Percentiles rank a stretch among this genome's conserved stretches.
phyloP scores from a whole-genome alignment of 2,113 vertebrate genomes.

The Rhinolophus ferrumequinum region DNA sequence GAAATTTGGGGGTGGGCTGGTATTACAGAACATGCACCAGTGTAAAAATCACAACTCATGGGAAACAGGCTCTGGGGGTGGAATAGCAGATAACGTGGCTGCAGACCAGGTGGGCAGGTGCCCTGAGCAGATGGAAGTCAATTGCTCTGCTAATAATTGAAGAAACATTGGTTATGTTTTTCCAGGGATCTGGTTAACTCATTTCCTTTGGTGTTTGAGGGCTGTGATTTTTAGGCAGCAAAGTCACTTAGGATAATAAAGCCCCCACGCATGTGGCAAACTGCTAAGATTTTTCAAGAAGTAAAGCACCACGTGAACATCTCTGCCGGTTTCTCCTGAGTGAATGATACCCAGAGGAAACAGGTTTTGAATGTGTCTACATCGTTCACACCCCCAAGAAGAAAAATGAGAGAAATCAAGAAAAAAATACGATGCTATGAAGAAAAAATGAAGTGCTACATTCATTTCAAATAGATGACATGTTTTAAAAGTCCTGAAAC shows the following conservation, averaged over 20 bases:
- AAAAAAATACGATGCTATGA: neutral
- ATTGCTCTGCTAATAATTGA: slow-evolving; percentile 47
- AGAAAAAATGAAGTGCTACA: neutral
- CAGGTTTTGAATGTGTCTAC: slow-evolving; percentile 36
- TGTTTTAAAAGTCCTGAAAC: neutral
- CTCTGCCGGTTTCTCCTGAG: slow-evolving; percentile 7
- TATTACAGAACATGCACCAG: too few relatives aligned
- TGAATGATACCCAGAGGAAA: slow-evolving; percentile 57
- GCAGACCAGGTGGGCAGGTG: neutral
- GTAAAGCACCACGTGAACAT: slow-evolving; percentile 47
- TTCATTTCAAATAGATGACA: slow-evolving; percentile 39
- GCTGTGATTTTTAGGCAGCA: slow-evolving; percentile 54
- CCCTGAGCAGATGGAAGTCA: slow-evolving; percentile 29
- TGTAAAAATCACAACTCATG: neutral
- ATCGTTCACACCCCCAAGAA: slow-evolving; percentile 48
- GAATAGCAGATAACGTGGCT: neutral
- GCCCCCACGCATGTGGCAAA: slow-evolving; percentile 56
- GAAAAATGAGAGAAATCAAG: slow-evolving; percentile 55
- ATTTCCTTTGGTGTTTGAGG: slow-evolving; percentile 50
- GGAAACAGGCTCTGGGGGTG: neutral
- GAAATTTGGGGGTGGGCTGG: neutral
- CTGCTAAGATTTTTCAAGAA: slow-evolving; percentile 57
- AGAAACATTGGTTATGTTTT: slow-evolving; percentile 31
- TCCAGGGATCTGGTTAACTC: slow-evolving; percentile 49
- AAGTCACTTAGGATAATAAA: slow-evolving; percentile 72